Base-by-base conservation (phyloP, 2,888 invertebrate genomes). In the Alviniconcha strummeri region DNA sequence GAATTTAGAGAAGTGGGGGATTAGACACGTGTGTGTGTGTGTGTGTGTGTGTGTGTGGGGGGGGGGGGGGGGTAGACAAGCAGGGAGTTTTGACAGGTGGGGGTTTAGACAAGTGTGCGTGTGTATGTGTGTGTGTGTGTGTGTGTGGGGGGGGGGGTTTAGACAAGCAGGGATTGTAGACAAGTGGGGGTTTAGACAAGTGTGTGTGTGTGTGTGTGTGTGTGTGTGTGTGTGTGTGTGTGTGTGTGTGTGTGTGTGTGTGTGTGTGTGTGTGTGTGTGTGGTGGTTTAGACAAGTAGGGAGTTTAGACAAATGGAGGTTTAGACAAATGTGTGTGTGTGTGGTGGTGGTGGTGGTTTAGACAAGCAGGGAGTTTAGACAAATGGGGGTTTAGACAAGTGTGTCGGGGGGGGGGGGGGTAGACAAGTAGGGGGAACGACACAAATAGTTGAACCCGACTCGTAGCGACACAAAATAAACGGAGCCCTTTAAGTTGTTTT, bases 191-290 rank as follows among this genome's bases (percentile, higher is more conserved):
- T 36, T 36, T 36, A 36, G 36, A 36, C 36, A 36, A 36, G 36
- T 36, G 36, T 0, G 72, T 36, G n/a, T 2, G 19, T 72, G 19
- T 19, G 71, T 72, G 71, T 72, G 36, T 36, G 36, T 19, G 72
- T 36, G 72, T 72, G n/a, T n/a, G 36, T 36, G 72, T 36, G 72
- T 36, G 36, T 72, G 72, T 72, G 72, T 72, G 72, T 72, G 72
- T 72, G 72, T 72, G 72, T 72, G 72, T 72, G 72, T 72, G 72
- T 72, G 72, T 72, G 72, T 72, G 72, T 72, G 72, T 72, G 36
- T 72, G 36, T 36, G 36, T 8, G 72, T 52, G 19, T 19, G 72
- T 52, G 72, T 52, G 72, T 52, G 6, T 72, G 72, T 72, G 72
- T 72, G 19, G 69, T n/a, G 69, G 19, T 17, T n/a, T 17, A 69